These are phyloP conservation scores for Donacobius atricapilla DNA, from an alignment of 2,113 vertebrate species.

Conservation along the genomic window DNA sequence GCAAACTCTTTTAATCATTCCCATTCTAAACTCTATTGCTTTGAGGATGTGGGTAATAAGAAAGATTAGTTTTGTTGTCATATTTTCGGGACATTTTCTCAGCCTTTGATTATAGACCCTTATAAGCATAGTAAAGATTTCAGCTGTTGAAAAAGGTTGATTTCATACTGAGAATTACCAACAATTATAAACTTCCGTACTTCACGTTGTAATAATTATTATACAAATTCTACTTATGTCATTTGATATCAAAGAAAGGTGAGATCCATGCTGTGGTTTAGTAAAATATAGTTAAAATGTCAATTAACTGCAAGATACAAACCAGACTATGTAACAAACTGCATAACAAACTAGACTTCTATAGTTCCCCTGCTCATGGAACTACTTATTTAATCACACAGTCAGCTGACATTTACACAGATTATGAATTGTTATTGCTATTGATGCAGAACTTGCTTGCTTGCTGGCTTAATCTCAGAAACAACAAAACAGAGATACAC, in stretches of 20 bases:
- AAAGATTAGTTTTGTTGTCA: background rate
- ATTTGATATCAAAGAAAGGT: background rate
- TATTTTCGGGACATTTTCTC: background rate
- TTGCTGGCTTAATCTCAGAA: background rate
- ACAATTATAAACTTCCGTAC: background rate
- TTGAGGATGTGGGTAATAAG: background rate
- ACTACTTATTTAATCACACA: background rate
- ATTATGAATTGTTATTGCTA: background rate
- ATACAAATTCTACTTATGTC: background rate
- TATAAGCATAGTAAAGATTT: background rate
- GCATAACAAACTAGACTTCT: background rate
- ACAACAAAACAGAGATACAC: background rate
- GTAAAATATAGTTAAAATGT: background rate
- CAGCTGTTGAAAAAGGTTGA: background rate
- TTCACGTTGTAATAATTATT: background rate
- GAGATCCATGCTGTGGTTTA: background rate
- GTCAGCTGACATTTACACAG: background rate
- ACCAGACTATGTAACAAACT: too few species aligned
- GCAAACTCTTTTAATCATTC: background rate
- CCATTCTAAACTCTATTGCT: background rate
- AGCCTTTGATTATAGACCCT: background rate
- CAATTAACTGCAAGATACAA: background rate
- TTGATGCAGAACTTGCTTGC: background rate
- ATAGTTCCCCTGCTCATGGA: background rate
- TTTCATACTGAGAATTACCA: background rate